Evolutionary conservation across 2,888 invertebrate genomes (phyloP), one percentile per base, ranked within the genome.

Genomic region (Augochlorella aurata): DNA sequence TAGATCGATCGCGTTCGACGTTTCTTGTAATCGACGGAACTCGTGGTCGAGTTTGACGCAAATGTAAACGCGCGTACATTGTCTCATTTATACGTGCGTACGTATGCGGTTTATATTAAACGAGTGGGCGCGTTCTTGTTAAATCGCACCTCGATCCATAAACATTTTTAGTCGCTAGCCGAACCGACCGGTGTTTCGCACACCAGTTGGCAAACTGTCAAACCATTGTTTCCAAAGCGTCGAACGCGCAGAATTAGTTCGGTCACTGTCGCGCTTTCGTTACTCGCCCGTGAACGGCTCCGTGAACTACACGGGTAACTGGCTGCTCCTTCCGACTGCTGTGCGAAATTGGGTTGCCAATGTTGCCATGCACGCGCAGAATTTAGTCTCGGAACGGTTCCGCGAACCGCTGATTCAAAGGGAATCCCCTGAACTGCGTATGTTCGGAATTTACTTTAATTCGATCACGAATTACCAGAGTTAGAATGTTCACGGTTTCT

Each of bases 181-280:
- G 58, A 18, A 38, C 29, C 16, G 21, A 38, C 45, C 16, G 44
- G 67, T 16, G 66, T 52, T 70, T 69, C 58, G n/a, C 52, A 63
- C 65, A 49, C 54, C 49, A 67, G 52, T 83, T 85, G 82, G 84
- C 83, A 82, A 5, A n/a, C n/a, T 10, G 65, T 71, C 86, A 86
- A 81, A 82, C 80, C 58, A 81, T 85, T 79, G 84, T 81, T 85
- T 72, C 29, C 80, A 61, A 63, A 63, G 54, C 47, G 74, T 74
- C 54, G 52, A 68, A 74, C 54, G 68, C 67, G 68, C 67, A 21
- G 50, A 61, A 45, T 61, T 63, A 52, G 58, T 79, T 71, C 12
- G 16, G 38, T 58, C n/a, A 12, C 49, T 24, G 65, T 21, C 44
- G 69, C n/a, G 21, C 68, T 5, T 78, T 69, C 21, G 7, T 29